These are phyloP conservation scores for Cenopis cana DNA, from an alignment of 2,888 invertebrate genomes.

Conservation along the genomic window DNA sequence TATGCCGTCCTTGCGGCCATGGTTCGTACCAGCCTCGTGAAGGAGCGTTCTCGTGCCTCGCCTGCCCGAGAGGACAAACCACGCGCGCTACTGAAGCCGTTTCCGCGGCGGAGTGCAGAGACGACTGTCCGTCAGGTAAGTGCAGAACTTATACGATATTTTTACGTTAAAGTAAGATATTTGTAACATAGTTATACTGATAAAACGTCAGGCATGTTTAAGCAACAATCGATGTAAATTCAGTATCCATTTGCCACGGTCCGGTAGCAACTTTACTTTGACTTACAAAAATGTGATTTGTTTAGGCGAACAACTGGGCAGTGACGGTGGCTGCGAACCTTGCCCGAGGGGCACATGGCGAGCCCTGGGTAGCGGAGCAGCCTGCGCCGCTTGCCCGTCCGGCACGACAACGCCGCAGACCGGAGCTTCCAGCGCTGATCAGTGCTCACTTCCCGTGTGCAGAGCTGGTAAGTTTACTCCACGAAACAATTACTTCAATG, in stretches of 20 bases:
- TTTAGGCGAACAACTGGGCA: slow-evolving; percentile 91
- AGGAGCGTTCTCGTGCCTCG: slow-evolving; percentile 94
- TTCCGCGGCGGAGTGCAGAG: slow-evolving; percentile 93
- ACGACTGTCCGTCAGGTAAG: slow-evolving; percentile 91
- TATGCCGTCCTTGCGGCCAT: slow-evolving; percentile 96
- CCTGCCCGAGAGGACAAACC: slow-evolving; percentile 96
- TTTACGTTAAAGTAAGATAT: too few relatives aligned
- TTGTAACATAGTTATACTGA: too few relatives aligned
- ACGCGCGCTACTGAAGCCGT: slow-evolving; percentile 96
- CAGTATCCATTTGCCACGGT: too few relatives aligned
- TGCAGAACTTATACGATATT: background rate
- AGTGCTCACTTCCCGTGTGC: slow-evolving; percentile 96
- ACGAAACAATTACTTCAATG: too few relatives aligned
- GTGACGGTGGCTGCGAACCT: slow-evolving; percentile 95
- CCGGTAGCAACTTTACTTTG: too few relatives aligned
- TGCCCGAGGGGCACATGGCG: slow-evolving; percentile 96
- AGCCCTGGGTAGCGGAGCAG: slow-evolving; percentile 93
- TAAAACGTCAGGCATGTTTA: too few relatives aligned
- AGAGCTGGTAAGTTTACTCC: slow-evolving; percentile 84
- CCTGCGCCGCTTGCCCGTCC: slow-evolving; percentile 94
- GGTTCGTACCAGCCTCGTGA: slow-evolving; percentile 97
- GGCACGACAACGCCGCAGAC: slow-evolving; percentile 95
- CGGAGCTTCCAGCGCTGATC: slow-evolving; percentile 93
- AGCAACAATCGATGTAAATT: too few relatives aligned
- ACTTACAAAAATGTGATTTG: background rate